phyloP scores from a whole-genome alignment of 2,888 invertebrate genomes.

The Lasioglossum vierecki region DNA sequence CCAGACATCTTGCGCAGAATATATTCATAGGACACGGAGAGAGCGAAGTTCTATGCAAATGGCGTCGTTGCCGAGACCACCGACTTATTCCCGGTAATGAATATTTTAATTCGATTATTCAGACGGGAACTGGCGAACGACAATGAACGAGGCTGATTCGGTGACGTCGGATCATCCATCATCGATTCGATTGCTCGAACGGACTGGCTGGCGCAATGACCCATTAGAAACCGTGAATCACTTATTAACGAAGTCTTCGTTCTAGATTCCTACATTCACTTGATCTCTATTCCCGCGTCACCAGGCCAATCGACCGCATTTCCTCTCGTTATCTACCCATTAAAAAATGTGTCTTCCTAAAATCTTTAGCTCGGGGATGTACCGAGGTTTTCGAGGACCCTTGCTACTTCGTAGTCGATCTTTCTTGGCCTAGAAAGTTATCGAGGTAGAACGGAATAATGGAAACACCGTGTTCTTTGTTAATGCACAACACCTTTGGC shows the following conservation, averaged over 20 bases:
- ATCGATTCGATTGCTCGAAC: background rate
- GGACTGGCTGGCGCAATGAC: background rate
- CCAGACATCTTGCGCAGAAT: conserved; percentile 6
- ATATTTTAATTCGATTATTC: conserved; percentile 18
- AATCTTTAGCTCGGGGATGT: background rate
- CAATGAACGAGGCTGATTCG: background rate
- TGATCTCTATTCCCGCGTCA: background rate
- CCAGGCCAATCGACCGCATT: background rate
- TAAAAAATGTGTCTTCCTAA: conserved; percentile 1
- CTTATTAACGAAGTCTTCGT: conserved; percentile 14
- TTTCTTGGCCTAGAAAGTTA: background rate
- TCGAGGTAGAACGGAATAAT: background rate
- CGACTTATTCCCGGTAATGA: conserved; percentile 7
- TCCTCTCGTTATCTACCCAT: background rate
- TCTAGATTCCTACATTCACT: conserved; percentile 3
- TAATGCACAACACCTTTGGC: background rate
- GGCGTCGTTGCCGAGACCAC: background rate
- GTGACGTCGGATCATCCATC: background rate
- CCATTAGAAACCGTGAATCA: conserved; percentile 16
- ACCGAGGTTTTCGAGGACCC: background rate
- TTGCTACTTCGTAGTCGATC: background rate
- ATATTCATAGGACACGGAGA: background rate
- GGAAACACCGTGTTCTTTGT: background rate
- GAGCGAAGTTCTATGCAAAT: conserved; percentile 1
- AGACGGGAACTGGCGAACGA: background rate